phyloP scores from a whole-genome alignment of 1,140 invertebrate species.

The Himalopsyche phryganea region DNA sequence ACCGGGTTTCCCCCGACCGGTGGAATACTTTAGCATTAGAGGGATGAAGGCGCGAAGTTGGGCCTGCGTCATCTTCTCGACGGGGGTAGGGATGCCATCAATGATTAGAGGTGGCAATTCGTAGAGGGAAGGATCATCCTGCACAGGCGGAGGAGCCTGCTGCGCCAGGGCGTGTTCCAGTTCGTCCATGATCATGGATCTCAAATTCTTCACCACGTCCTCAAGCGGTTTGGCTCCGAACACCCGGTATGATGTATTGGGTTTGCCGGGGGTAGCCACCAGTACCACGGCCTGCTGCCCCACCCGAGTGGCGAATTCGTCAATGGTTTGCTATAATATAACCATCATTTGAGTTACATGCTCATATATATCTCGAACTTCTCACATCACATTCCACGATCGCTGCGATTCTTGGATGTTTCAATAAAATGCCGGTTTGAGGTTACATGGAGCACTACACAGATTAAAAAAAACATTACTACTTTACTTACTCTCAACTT shows the following conservation, averaged over 20 bases:
- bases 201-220: constrained; percentile 90
- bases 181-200: constrained; percentile 90
- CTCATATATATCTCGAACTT: no score
- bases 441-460: no score
- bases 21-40: constrained; percentile 97
- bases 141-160: constrained; percentile 87
- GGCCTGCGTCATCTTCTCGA: constrained; percentile 99
- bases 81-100: constrained; percentile 95
- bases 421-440: no score
- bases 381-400: no score
- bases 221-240: constrained; percentile 96
- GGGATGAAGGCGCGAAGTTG: constrained; percentile 95
- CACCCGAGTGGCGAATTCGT: constrained; percentile 94
- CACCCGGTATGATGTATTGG: constrained; percentile 92
- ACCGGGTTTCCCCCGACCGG: constrained; percentile 92
- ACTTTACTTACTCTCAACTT: constrained; percentile 78
- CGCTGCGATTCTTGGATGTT: no score
- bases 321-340: constrained; percentile 82
- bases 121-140: constrained; percentile 89
- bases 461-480: no score
- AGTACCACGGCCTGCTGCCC: constrained; percentile 97
- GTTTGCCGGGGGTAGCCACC: constrained; percentile 95
- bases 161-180: constrained; percentile 88
- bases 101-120: constrained; percentile 94
- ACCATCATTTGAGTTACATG: no score